Percentiles rank a stretch among this genome's conserved stretches.
Conservation (phyloP, 35 echinoderm and acorn worm species). For the Stichopus chloronotus region DNA sequence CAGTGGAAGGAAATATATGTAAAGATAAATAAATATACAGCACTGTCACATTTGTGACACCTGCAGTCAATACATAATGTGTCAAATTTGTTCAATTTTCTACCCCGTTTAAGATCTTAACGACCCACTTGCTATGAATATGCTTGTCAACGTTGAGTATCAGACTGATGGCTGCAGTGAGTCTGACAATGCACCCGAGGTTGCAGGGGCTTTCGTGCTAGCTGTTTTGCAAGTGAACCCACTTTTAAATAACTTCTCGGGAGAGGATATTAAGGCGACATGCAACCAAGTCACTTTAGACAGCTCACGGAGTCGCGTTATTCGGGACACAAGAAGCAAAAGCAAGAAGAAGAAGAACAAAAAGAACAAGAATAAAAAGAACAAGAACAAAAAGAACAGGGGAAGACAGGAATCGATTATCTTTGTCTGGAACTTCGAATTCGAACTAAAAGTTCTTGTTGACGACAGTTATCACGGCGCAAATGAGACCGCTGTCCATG, state of each 20-base stretch:
- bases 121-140: too few relatives aligned
- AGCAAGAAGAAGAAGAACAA: too few relatives aligned
- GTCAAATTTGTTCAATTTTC: neutral
- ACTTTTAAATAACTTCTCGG: neutral
- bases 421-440: conserved; percentile 20
- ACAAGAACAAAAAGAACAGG: neutral
- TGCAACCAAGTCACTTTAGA: conserved; percentile 3
- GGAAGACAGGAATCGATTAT: neutral
- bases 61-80: too few relatives aligned
- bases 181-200: neutral
- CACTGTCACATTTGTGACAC: too few relatives aligned
- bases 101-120: neutral
- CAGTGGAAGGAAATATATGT: too few relatives aligned
- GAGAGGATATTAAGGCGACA: conserved; percentile 29
- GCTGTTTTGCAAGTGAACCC: neutral
- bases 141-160: neutral
- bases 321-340: neutral
- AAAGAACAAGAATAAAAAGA: too few relatives aligned
- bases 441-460: conserved; percentile 20
- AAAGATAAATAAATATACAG: too few relatives aligned
- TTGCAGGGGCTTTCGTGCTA: neutral
- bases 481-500: neutral
- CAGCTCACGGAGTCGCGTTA: neutral
- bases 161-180: conserved; percentile 25
- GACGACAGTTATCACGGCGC: neutral